Percentiles rank a stretch among this genome's conserved stretches.
Evolutionary conservation across 2,888 invertebrate species (phyloP).

Genomic region (Rotaria sp.): DNA sequence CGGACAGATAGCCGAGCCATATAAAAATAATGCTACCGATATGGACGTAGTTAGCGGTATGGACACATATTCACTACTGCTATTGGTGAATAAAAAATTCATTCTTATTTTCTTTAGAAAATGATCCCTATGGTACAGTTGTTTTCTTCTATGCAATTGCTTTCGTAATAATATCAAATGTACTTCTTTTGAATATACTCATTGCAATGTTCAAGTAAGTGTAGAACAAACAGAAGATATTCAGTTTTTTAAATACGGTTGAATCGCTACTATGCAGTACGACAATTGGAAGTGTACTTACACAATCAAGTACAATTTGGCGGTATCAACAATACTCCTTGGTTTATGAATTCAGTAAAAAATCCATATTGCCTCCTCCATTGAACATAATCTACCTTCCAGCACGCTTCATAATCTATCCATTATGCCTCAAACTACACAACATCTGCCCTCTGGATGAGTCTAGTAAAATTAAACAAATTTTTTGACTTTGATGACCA

Average conservation of each 20-base stretch:
- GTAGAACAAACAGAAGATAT: neutral
- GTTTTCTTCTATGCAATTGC: neutral
- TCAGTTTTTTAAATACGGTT: too few relatives aligned
- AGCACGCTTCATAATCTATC: neutral
- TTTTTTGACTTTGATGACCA: too few relatives aligned
- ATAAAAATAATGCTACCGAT: too few relatives aligned
- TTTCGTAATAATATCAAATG: neutral
- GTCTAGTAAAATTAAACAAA: neutral
- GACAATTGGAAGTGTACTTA: neutral
- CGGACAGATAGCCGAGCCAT: neutral
- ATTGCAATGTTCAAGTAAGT: conserved; percentile 1
- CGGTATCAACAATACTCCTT: neutral
- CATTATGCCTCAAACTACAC: neutral
- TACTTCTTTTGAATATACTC: neutral
- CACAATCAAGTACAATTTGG: neutral
- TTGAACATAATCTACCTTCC: neutral
- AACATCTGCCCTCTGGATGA: too few relatives aligned
- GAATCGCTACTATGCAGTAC: neutral
- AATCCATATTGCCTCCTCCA: neutral
- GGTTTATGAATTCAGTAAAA: neutral
- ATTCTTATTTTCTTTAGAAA: neutral
- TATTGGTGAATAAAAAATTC: neutral
- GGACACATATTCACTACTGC: neutral
- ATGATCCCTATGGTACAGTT: neutral
- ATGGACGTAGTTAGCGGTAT: neutral